Base-by-base conservation (phyloP, 2,888 invertebrate genomes). In the Drosophila neonasuta region DNA sequence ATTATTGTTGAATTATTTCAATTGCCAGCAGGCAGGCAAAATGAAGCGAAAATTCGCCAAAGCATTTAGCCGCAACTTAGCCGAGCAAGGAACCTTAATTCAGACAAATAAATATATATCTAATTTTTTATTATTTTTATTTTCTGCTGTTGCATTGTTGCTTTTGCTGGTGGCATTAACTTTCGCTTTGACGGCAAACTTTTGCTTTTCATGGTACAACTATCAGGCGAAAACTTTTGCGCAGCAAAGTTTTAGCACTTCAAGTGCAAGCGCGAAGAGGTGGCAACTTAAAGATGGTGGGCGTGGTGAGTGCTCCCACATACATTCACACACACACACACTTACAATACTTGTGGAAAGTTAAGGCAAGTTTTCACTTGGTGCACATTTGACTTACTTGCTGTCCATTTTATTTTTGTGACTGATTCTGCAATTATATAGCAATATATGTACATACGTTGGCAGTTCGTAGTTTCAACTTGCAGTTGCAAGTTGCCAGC, bases 151-250 rank as follows among this genome's bases (percentile, higher is more conserved):
- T 48, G 42, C 6, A 34, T 54, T 72, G 66, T 44, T 59, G 44
- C 30, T 39, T 36, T 45, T 46, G 36, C 29, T 45, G 59, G n/a
- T 36, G 68, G 64, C 69, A 71, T 82, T 74, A 81, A 82, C 81
- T 81, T 80, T 82, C 85, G 82, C 85, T 85, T 85, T 82, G 81
- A 80, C 74, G 67, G 74, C 59, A 80, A 81, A 81, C 81, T 85
- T 81, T 81, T 81, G 74, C 85, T 85, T 81, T 79, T 85, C 85
- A 82, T 85, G 65, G 67, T 71, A 80, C 66, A 81, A 71, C 77
- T 71, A 65, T 42, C 55, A 24, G 58, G 66, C 60, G 68, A 82
- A 85, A 85, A 69, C 69, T 82, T 82, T 64, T 57, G 56, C 70
- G 77, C 77, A 73, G 75, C 60, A 81, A 81, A 81, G 75, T 85